phyloP scores from a whole-genome alignment of 2,797 vertebrate genomes.

The Pelobates cultripes region DNA sequence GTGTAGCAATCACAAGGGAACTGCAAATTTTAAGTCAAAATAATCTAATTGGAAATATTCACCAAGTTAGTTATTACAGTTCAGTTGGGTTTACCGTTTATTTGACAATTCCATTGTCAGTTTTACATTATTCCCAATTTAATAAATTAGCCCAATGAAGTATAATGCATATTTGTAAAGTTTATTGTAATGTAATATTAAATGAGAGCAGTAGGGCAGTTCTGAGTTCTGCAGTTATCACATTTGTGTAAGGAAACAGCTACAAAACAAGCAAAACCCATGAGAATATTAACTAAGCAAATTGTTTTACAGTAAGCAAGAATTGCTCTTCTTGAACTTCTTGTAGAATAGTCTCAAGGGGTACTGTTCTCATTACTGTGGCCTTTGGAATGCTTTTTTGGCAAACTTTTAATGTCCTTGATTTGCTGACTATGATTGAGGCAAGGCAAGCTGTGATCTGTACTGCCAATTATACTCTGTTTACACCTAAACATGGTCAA shows the following conservation, averaged over 20 bases:
- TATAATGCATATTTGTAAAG: no score
- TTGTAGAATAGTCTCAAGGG: slow-evolving; percentile 17
- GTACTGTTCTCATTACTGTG: slow-evolving; percentile 26
- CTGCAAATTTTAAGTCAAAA: no score
- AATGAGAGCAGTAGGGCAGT: no score
- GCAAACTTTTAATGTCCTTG: slow-evolving; percentile 29
- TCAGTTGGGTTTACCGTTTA: no score
- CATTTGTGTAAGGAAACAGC: neutral
- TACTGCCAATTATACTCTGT: slow-evolving; percentile 40
- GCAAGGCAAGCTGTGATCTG: slow-evolving; percentile 30
- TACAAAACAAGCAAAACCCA: neutral
- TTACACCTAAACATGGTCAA: slow-evolving; percentile 31
- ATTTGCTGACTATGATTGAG: slow-evolving; percentile 45
- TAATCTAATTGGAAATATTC: no score
- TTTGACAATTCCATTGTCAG: no score
- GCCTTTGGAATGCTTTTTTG: slow-evolving; percentile 34
- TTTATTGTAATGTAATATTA: no score
- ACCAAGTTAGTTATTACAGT: no score
- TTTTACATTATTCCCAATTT: no score
- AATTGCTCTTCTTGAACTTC: slow-evolving; percentile 14
- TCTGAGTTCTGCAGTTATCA: no score
- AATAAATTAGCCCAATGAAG: no score
- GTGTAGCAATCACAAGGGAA: no score
- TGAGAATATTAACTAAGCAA: slow-evolving; percentile 14
- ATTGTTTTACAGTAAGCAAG: slow-evolving; percentile 3